These are phyloP conservation scores for Nymphalis c-album DNA, from an alignment of 2,888 invertebrate genomes.

Conservation along the genomic window DNA sequence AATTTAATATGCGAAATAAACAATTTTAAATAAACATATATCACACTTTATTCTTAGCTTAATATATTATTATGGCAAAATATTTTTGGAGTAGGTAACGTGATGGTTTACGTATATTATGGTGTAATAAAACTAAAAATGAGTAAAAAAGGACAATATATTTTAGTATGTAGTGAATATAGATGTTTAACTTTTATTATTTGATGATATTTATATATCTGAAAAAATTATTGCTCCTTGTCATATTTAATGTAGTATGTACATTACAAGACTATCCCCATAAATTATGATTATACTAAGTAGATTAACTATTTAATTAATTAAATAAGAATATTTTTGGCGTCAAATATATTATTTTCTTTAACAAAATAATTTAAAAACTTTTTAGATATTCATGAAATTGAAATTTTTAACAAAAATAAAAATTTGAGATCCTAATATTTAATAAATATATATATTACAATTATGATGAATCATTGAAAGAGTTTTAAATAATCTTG, in stretches of 20 bases:
- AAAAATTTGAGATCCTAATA: constrained; percentile 36
- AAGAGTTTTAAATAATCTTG: not conserved
- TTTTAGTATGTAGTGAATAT: not conserved
- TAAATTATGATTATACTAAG: too few species aligned
- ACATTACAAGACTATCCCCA: not conserved
- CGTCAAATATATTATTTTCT: not conserved
- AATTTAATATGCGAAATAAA: not conserved
- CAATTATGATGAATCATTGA: constrained; percentile 5
- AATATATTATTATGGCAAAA: constrained; percentile 23
- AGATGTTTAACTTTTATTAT: too few species aligned
- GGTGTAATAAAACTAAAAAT: not conserved
- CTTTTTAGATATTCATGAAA: not conserved
- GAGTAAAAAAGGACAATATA: constrained; percentile 2
- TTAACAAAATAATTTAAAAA: not conserved
- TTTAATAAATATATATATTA: constrained; percentile 9
- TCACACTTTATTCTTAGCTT: constrained; percentile 19
- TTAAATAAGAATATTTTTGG: not conserved
- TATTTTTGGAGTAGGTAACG: constrained; percentile 19
- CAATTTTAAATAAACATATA: constrained; percentile 9
- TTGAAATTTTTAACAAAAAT: constrained; percentile 6
- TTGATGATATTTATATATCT: too few species aligned
- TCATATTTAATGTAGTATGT: not conserved
- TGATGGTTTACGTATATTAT: constrained; percentile 7
- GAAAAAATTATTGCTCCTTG: too few species aligned
- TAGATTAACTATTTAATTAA: too few species aligned